phyloP scores from a whole-genome alignment of 2,797 vertebrate species.

The Gastrophryne carolinensis region DNA sequence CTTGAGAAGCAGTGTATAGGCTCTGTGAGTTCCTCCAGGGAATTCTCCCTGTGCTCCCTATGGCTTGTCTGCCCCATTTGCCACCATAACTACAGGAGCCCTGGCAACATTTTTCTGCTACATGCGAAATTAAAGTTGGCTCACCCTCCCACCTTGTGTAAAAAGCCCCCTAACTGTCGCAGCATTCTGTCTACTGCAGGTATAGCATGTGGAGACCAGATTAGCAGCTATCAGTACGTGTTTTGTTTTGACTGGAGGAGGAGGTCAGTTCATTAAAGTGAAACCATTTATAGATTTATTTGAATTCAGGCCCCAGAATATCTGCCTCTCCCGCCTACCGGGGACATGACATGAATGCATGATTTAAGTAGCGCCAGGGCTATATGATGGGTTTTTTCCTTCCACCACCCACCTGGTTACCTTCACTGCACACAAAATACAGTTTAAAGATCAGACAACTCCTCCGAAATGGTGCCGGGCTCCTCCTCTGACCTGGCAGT shows the following conservation, averaged over 20 bases:
- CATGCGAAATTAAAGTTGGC: neutral
- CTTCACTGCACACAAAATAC: neutral
- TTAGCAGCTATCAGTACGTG: neutral
- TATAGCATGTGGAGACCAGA: neutral
- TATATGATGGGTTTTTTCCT: neutral
- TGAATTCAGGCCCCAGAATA: neutral
- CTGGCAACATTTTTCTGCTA: too few relatives aligned
- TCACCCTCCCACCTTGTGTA: neutral
- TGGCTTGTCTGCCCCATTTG: too few relatives aligned
- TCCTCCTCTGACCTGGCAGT: constrained; percentile 83
- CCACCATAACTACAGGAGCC: too few relatives aligned
- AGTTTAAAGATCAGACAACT: constrained; percentile 73
- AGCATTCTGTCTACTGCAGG: neutral
- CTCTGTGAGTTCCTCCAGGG: too few relatives aligned
- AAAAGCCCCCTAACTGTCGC: neutral
- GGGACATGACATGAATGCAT: neutral
- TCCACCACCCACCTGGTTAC: neutral
- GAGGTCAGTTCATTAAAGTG: neutral
- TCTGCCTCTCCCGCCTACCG: neutral
- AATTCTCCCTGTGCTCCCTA: too few relatives aligned
- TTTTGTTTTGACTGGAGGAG: neutral
- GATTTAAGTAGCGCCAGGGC: too few relatives aligned
- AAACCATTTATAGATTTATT: neutral
- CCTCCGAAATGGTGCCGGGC: constrained; percentile 71
- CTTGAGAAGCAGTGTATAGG: too few relatives aligned